Conservation (phyloP, 2,888 invertebrate species). For the Oxyteleia sp. region DNA sequence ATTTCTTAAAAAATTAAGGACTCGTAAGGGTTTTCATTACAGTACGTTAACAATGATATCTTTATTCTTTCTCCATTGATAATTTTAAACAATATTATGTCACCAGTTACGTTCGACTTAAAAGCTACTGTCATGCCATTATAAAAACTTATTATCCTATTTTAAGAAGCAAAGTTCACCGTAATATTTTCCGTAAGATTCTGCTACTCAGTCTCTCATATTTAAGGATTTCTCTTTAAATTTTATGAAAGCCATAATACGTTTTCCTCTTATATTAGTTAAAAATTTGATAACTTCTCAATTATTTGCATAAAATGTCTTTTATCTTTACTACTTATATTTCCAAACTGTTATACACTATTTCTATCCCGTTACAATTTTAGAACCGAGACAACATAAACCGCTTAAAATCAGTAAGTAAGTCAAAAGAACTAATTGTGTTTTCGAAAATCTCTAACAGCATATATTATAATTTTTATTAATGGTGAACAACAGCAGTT, state of each 20-base stretch:
- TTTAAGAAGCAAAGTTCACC: background rate
- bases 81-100: constrained; percentile 1
- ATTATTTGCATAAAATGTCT: too few species aligned
- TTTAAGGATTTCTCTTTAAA: background rate
- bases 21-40: background rate
- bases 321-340: too few species aligned
- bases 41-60: background rate
- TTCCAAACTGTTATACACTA: too few species aligned
- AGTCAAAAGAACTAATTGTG: too few species aligned
- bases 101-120: background rate
- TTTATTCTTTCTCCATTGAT: background rate
- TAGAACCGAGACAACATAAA: too few species aligned
- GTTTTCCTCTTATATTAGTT: background rate
- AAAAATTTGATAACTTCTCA: too few species aligned
- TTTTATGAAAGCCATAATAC: background rate
- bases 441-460: too few species aligned
- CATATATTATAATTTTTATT: too few species aligned
- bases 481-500: too few species aligned
- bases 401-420: too few species aligned
- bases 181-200: background rate
- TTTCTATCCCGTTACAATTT: too few species aligned
- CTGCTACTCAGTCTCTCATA: background rate
- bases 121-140: background rate
- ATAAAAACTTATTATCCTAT: background rate
- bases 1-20: too few species aligned